phyloP scores from a whole-genome alignment of 1,140 invertebrate genomes.

The Wiebesia pumilae region DNA sequence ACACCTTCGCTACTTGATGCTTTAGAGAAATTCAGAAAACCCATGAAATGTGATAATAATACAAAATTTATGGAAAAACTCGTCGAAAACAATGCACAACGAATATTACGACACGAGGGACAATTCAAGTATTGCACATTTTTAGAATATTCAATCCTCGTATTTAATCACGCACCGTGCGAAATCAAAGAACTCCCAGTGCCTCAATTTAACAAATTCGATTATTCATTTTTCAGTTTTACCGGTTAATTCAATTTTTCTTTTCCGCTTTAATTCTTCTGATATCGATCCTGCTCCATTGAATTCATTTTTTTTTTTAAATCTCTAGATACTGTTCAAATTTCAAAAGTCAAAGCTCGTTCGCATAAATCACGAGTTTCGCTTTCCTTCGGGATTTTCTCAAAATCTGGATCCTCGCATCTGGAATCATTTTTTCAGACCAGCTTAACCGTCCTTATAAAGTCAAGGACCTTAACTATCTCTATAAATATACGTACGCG shows the following conservation, averaged over 20 bases:
- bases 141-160: too few species aligned
- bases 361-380: neutral
- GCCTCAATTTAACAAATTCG: too few species aligned
- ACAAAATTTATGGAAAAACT: too few species aligned
- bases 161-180: too few species aligned
- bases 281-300: too few species aligned
- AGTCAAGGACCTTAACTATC: neutral
- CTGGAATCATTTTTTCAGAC: neutral
- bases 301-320: neutral
- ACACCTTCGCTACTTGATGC: neutral
- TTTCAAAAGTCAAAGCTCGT: neutral
- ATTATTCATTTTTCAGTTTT: neutral
- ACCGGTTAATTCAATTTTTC: neutral
- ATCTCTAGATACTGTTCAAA: neutral
- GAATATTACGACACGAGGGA: too few species aligned
- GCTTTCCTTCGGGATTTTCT: neutral
- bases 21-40: neutral
- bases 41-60: neutral
- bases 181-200: too few species aligned
- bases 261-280: neutral
- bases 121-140: too few species aligned
- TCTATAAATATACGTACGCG: neutral
- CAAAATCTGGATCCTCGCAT: neutral
- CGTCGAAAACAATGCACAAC: too few species aligned
- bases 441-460: conserved; percentile 17